Conservation (phyloP, 1,140 invertebrate genomes). For the Monomorium pharaonis region DNA sequence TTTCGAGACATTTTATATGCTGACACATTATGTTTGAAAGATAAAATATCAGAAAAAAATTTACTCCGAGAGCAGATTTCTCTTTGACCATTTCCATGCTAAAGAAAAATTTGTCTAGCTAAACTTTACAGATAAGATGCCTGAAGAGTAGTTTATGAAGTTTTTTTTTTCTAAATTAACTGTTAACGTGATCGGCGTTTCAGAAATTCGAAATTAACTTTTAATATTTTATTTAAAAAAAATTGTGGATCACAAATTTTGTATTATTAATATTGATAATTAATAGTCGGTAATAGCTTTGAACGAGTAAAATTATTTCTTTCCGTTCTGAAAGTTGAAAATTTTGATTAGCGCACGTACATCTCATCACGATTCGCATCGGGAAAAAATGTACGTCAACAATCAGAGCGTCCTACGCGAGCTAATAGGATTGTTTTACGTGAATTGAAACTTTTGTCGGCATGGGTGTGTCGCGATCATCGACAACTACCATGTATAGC, state of each 20-base stretch:
- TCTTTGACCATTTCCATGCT: not conserved
- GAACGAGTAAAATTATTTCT: no score
- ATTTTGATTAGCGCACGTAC: not conserved
- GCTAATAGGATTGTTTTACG: constrained; percentile 1
- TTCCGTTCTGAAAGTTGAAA: not conserved
- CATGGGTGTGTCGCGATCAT: constrained; percentile 3
- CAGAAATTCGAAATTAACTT: not conserved
- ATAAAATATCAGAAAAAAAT: not conserved
- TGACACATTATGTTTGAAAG: not conserved
- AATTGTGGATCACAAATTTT: not conserved
- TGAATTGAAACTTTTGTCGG: constrained; percentile 20
- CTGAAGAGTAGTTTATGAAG: not conserved
- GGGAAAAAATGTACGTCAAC: not conserved
- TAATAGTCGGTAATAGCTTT: not conserved
- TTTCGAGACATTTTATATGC: not conserved
- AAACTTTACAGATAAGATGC: not conserved
- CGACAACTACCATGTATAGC: not conserved
- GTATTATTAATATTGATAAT: not conserved
- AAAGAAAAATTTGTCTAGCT: not conserved
- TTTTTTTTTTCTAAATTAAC: not conserved
- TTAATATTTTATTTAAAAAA: not conserved
- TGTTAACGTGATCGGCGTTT: not conserved
- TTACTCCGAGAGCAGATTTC: not conserved
- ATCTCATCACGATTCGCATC: not conserved
- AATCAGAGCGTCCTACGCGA: not conserved